These are phyloP conservation scores for Montipora capricornis DNA, from an alignment of 64 coral and sea anemone genomes.

Conservation along the genomic window DNA sequence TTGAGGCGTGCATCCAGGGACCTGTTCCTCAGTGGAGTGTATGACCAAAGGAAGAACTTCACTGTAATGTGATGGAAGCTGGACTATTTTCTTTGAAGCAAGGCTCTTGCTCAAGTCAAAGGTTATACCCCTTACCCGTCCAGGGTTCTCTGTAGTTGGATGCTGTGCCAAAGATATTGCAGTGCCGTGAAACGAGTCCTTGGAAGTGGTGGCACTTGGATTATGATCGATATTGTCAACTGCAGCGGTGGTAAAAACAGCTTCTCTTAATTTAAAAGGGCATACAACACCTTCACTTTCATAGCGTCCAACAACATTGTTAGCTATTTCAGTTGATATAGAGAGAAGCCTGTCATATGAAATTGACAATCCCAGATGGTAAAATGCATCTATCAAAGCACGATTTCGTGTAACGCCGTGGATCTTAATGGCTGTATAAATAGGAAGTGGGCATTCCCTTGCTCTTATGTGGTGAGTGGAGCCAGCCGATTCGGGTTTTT, in stretches of 20 bases:
- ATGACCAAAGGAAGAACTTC: too few relatives aligned
- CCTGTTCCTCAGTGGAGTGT: too few relatives aligned
- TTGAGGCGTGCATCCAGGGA: too few relatives aligned
- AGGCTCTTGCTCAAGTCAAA: background rate
- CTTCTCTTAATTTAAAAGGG: background rate
- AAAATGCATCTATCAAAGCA: constrained; percentile 26
- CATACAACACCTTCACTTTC: background rate
- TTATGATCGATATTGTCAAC: background rate
- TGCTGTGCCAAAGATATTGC: constrained; percentile 28
- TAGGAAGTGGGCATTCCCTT: constrained; percentile 7
- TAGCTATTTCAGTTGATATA: constrained; percentile 38
- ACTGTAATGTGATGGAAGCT: background rate
- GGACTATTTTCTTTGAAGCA: background rate
- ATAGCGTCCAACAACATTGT: constrained; percentile 11
- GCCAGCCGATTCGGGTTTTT: background rate
- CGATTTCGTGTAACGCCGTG: background rate
- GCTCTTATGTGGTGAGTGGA: constrained; percentile 9
- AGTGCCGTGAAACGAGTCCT: too few relatives aligned
- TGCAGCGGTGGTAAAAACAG: background rate
- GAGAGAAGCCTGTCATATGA: constrained; percentile 61
- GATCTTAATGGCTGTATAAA: constrained; percentile 31
- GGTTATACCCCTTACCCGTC: background rate
- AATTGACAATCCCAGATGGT: constrained; percentile 42
- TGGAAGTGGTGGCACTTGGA: background rate
- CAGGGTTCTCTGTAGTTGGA: background rate